Evolutionary conservation across 2,797 vertebrate genomes (phyloP).

Genomic region (Argentina silus): DNA sequence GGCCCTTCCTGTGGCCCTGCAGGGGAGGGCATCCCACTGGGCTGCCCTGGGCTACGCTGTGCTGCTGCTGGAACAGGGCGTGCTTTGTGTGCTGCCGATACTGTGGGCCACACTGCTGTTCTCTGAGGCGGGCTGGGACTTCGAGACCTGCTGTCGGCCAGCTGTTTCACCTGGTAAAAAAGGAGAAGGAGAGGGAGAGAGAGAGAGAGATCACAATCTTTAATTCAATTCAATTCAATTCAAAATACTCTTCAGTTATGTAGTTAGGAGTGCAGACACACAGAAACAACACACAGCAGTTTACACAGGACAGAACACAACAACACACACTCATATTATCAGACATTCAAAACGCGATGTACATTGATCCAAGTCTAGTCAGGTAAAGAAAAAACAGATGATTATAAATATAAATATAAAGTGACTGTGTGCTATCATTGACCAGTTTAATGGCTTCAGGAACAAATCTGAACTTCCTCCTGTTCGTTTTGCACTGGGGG

Average conservation of each 20-base stretch:
- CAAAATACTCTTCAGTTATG: neutral
- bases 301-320: too few relatives aligned
- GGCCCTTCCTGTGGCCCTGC: slow-evolving; percentile 28
- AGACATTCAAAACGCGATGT: too few relatives aligned
- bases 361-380: too few relatives aligned
- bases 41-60: slow-evolving; percentile 78
- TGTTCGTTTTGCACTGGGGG: too few relatives aligned
- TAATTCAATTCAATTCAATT: too few relatives aligned
- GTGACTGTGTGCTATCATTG: too few relatives aligned
- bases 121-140: slow-evolving; percentile 84
- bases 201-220: slow-evolving; percentile 4
- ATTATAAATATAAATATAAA: too few relatives aligned
- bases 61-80: slow-evolving; percentile 95
- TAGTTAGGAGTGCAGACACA: neutral
- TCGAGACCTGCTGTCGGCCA: slow-evolving; percentile 80
- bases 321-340: too few relatives aligned
- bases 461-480: too few relatives aligned
- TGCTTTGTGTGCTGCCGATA: slow-evolving; percentile 96
- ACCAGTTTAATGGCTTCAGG: too few relatives aligned
- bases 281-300: too few relatives aligned
- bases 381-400: too few relatives aligned
- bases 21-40: neutral
- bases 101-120: slow-evolving; percentile 96
- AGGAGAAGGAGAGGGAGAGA: slow-evolving; percentile 24
- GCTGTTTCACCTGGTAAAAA: slow-evolving; percentile 78